Evolutionary conservation across 2,113 vertebrate genomes (phyloP).

Genomic region (Limnothrissa miodon): DNA sequence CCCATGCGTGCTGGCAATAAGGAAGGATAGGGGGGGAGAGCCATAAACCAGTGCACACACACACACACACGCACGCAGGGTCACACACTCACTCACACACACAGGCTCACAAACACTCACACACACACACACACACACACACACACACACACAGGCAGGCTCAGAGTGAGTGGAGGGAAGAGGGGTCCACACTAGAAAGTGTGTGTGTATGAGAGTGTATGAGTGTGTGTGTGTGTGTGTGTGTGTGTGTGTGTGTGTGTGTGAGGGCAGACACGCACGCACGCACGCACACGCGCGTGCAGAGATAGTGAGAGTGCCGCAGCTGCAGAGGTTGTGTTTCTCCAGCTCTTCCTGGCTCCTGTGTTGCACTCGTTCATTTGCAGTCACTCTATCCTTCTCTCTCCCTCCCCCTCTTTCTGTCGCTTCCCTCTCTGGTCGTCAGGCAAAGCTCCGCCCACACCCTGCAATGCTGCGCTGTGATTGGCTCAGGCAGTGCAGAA

Average conservation of each 20-base stretch:
- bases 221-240: background rate
- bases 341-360: constrained; percentile 30
- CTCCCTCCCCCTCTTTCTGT: constrained; percentile 17
- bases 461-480: constrained; percentile 59
- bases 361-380: background rate
- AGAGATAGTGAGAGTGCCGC: constrained; percentile 37
- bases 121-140: constrained; percentile 31
- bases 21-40: constrained; percentile 60
- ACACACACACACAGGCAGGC: background rate
- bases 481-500: constrained; percentile 75
- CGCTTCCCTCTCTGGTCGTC: constrained; percentile 68
- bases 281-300: background rate
- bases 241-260: background rate
- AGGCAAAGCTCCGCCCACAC: constrained; percentile 57
- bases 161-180: background rate
- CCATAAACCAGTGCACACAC: constrained; percentile 44
- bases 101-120: background rate
- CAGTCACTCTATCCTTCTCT: background rate
- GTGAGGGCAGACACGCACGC: background rate
- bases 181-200: background rate
- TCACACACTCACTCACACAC: constrained; percentile 12
- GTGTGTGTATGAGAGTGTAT: too few relatives aligned
- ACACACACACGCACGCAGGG: constrained; percentile 30
- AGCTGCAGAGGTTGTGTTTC: constrained; percentile 31
- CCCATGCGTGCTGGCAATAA: constrained; percentile 73